Conservation (phyloP, 1,140 invertebrate genomes). For the Himalopsyche phryganea region DNA sequence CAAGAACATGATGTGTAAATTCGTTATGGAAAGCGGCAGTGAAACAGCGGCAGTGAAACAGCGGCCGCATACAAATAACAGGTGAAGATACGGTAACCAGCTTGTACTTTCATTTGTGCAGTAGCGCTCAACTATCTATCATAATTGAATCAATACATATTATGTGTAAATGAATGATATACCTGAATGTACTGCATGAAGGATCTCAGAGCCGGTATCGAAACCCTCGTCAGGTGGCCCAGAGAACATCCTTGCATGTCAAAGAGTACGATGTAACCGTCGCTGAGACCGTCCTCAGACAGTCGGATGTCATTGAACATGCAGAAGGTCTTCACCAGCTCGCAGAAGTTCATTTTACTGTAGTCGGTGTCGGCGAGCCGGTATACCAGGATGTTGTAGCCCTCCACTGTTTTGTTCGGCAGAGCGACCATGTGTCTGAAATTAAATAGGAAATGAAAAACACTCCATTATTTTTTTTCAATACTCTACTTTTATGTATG, state of each 20-base stretch:
- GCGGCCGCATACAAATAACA: too few relatives aligned
- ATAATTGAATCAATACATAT: too few relatives aligned
- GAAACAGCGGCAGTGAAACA: too few relatives aligned
- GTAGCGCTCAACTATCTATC: too few relatives aligned
- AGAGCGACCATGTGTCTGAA: conserved; percentile 54
- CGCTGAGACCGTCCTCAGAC: conserved; percentile 59
- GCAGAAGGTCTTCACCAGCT: conserved; percentile 59
- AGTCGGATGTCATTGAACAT: conserved; percentile 63
- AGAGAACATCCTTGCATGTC: conserved; percentile 63
- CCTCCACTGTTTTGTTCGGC: conserved; percentile 57
- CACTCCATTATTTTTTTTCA: neutral
- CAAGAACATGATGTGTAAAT: too few relatives aligned
- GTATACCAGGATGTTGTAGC: conserved; percentile 58
- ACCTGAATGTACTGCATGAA: conserved; percentile 68
- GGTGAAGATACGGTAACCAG: too few relatives aligned
- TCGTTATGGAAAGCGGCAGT: too few relatives aligned
- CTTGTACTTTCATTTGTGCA: too few relatives aligned
- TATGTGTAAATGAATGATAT: too few relatives aligned
- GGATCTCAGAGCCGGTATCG: conserved; percentile 54
- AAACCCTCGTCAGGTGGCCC: conserved; percentile 59
- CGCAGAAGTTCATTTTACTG: conserved; percentile 58
- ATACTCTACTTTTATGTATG: too few relatives aligned
- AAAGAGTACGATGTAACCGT: conserved; percentile 63
- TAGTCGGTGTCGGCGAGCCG: conserved; percentile 57
- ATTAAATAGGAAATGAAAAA: conserved; percentile 31